Evolutionary conservation across 2,888 invertebrate genomes (phyloP).

Genomic region (Eulithis prunata): DNA sequence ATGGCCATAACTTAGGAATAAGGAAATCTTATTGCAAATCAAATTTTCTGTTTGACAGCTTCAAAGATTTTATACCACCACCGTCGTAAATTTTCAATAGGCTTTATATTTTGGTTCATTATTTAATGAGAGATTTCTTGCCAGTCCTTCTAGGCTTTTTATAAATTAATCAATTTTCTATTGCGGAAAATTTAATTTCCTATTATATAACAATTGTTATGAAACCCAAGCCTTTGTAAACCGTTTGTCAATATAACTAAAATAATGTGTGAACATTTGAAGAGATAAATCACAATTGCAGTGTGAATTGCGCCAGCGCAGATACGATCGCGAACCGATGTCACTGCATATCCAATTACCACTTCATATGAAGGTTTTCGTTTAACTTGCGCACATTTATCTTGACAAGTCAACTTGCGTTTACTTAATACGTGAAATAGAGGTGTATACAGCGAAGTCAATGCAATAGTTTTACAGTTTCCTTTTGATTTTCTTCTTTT

Average conservation of each 20-base stretch:
- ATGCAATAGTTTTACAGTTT: too few relatives aligned
- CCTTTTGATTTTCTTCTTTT: too few relatives aligned
- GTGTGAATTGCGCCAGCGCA: conserved; percentile 37
- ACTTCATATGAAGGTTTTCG: conserved; percentile 25
- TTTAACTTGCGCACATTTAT: conserved; percentile 16
- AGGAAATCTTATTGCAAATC: too few relatives aligned
- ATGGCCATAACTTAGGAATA: too few relatives aligned
- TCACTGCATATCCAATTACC: conserved; percentile 30
- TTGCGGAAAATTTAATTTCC: too few relatives aligned
- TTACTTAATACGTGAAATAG: neutral
- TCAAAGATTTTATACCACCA: too few relatives aligned
- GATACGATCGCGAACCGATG: conserved; percentile 40
- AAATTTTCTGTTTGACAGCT: too few relatives aligned
- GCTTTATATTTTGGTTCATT: too few relatives aligned
- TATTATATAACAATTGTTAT: neutral
- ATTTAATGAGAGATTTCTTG: too few relatives aligned
- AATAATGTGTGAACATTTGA: conserved; percentile 29
- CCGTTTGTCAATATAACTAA: conserved; percentile 21
- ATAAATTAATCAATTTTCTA: too few relatives aligned
- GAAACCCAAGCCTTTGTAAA: neutral
- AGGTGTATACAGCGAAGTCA: neutral
- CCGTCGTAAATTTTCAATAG: too few relatives aligned
- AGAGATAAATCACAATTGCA: conserved; percentile 33
- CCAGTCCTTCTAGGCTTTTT: too few relatives aligned
- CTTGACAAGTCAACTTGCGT: conserved; percentile 5